Conservation (phyloP, 2,113 vertebrate species). For the Pygoscelis adeliae region DNA sequence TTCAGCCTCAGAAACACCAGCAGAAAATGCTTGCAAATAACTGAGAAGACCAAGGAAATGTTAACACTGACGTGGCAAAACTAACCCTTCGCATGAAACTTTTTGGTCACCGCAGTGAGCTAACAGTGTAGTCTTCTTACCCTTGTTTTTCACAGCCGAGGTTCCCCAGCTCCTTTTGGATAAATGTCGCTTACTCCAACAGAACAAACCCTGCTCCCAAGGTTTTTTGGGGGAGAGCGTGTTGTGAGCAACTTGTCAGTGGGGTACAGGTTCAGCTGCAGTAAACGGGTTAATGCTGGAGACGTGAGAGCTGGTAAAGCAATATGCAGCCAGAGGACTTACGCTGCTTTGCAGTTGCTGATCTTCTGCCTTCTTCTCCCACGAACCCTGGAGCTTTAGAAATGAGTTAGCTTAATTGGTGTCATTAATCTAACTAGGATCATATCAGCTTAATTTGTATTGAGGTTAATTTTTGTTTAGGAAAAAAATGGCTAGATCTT, state of each 20-base stretch:
- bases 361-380: neutral
- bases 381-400: neutral
- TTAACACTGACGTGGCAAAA: neutral
- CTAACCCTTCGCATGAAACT: neutral
- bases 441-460: neutral
- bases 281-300: neutral
- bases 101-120: neutral
- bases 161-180: neutral
- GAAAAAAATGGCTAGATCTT: neutral
- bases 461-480: constrained; percentile 18
- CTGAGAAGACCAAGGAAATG: neutral
- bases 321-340: fast-evolving
- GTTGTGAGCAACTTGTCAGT: neutral
- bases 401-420: neutral
- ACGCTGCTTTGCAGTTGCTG: neutral
- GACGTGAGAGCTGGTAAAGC: neutral
- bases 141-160: neutral
- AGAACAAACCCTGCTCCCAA: neutral
- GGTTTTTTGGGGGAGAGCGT: neutral
- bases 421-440: neutral
- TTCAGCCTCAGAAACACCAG: neutral
- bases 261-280: neutral
- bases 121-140: fast-evolving
- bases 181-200: neutral
- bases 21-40: fast-evolving